A percentile compares a stretch with the other conserved stretches of the same genome.
phyloP scores from a whole-genome alignment of 2,113 vertebrate genomes.

The Leptocoma aspasia region DNA sequence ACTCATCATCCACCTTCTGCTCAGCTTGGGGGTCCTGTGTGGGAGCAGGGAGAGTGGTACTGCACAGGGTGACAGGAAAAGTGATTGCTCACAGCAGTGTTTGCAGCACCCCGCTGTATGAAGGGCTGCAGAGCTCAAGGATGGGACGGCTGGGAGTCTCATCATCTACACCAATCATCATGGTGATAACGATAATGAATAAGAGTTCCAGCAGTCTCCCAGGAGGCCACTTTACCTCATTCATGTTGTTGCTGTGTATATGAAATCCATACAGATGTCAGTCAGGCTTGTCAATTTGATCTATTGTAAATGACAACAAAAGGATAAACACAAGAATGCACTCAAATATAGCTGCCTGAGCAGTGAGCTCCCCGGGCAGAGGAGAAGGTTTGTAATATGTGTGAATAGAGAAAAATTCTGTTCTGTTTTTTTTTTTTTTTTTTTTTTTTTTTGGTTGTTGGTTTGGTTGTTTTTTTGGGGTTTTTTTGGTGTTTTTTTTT shows the following conservation, averaged over 20 bases:
- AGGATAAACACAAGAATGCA: not conserved
- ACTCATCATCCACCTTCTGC: not conserved
- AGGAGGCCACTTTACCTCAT: conserved; percentile 20
- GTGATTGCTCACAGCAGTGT: not conserved
- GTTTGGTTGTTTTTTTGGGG: no score
- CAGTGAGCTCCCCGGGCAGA: not conserved
- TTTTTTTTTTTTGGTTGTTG: not conserved
- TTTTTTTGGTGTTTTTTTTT: no score
- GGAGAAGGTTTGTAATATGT: not conserved
- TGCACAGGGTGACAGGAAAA: not conserved
- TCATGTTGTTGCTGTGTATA: not conserved
- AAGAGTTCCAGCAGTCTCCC: not conserved
- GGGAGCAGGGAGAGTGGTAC: not conserved
- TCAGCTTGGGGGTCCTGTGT: not conserved
- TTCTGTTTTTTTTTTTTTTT: not conserved
- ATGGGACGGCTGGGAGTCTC: not conserved
- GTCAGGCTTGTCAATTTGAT: conserved; percentile 14
- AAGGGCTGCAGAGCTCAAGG: not conserved
- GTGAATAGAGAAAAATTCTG: not conserved
- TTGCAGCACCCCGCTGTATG: not conserved
- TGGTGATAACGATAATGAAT: conserved; percentile 29
- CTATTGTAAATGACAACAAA: conserved; percentile 8
- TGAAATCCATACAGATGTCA: conserved; percentile 41
- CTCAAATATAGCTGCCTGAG: not conserved
- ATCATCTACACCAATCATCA: not conserved